These are phyloP conservation scores for Spodoptera litura DNA, from an alignment of 1,140 invertebrate genomes.

Conservation along the genomic window DNA sequence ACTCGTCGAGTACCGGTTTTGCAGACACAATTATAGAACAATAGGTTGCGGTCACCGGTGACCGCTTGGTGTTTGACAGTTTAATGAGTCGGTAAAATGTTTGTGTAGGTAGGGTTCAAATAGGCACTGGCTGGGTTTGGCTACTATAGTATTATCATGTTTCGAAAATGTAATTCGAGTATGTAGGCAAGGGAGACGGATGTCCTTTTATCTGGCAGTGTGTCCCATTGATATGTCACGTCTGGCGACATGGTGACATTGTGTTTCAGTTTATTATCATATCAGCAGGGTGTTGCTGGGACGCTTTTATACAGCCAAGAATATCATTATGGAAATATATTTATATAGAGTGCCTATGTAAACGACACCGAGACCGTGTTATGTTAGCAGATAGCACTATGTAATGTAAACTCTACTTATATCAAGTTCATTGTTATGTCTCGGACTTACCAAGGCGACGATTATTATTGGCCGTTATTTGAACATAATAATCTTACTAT, in stretches of 20 bases:
- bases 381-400: constrained; percentile 53
- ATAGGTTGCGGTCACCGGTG: too few relatives aligned
- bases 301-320: constrained; percentile 50
- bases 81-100: too few relatives aligned
- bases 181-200: constrained; percentile 59
- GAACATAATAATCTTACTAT: constrained; percentile 45
- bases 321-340: constrained; percentile 39
- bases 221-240: constrained; percentile 74
- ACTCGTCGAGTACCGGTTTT: too few relatives aligned
- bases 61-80: too few relatives aligned
- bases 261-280: constrained; percentile 67
- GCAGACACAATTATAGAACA: too few relatives aligned
- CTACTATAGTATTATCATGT: constrained; percentile 13
- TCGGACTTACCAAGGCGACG: constrained; percentile 36
- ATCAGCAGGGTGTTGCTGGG: constrained; percentile 55
- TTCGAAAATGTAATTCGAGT: constrained; percentile 27
- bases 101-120: too few relatives aligned
- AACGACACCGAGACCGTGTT: constrained; percentile 35
- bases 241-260: constrained; percentile 65
- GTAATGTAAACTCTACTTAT: constrained; percentile 57
- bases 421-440: constrained; percentile 60
- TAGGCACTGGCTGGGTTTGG: too few relatives aligned
- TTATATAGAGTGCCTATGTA: constrained; percentile 26
- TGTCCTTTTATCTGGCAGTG: constrained; percentile 65
- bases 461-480: constrained; percentile 52